These are phyloP conservation scores for Liasis olivaceus DNA, from an alignment of 2,797 vertebrate genomes.

Conservation along the genomic window DNA sequence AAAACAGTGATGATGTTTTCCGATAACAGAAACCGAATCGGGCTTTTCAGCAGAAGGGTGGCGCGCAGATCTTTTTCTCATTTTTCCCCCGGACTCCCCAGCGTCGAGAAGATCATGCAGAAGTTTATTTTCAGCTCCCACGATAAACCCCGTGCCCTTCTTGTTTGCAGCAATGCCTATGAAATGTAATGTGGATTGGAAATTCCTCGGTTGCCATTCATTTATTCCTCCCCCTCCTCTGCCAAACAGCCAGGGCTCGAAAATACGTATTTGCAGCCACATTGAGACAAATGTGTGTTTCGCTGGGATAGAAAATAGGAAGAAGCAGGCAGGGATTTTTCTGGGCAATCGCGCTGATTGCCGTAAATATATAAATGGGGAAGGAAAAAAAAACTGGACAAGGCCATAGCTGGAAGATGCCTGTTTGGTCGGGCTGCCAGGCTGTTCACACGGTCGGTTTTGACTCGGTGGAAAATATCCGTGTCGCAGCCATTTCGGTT, in stretches of 20 bases:
- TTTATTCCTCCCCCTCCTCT: neutral
- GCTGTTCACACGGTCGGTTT: slow-evolving; percentile 62
- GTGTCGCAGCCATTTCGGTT: slow-evolving; percentile 14
- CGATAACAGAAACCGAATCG: neutral
- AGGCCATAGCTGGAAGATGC: slow-evolving; percentile 12
- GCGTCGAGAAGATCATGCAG: neutral
- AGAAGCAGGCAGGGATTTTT: accelerated
- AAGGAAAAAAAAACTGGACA: slow-evolving; percentile 16
- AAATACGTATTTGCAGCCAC: neutral
- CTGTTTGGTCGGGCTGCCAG: slow-evolving; percentile 51
- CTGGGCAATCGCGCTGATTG: neutral
- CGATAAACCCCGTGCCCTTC: neutral
- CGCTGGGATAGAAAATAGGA: neutral
- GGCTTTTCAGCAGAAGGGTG: neutral
- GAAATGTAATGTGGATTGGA: slow-evolving; percentile 12
- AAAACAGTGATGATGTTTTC: neutral
- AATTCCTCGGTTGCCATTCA: neutral
- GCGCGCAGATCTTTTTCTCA: neutral
- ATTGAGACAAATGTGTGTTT: neutral
- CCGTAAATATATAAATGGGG: neutral
- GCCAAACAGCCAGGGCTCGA: neutral
- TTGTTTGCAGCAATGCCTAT: neutral
- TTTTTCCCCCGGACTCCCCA: neutral
- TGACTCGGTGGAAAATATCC: slow-evolving; percentile 45
- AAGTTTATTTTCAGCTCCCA: slow-evolving; percentile 7